Base-by-base conservation (phyloP, 1,140 invertebrate species). In the Aphidius gifuensis region DNA sequence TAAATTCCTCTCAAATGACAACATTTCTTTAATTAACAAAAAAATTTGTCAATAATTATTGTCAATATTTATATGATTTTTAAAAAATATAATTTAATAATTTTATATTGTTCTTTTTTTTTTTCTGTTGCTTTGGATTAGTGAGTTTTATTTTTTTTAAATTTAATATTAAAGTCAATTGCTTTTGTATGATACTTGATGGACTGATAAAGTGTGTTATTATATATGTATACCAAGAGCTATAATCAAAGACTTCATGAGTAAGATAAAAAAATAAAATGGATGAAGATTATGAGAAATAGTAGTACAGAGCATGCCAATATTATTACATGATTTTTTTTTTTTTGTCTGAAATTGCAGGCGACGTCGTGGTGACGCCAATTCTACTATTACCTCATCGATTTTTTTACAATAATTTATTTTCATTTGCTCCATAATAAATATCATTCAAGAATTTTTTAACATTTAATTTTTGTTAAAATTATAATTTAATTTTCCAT, bases 351-450 rank as follows among this genome's bases (percentile, higher is more conserved):
- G 44, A 50, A 67, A 66, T 64, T 61, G 66, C 67, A 32, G 66
- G 59, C 68, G 46, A 32, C 48, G 9, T 48, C 51, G 21, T 5
- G 56, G 56, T 68, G 67, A 68, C 68, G 64, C 67, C 69, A 67
- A 38, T 23, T 42, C 55, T 44, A 16, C 32, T 58, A 66, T 71
- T 66, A 69, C 67, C 66, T 71, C 68, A 69, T 58, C 69, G 62
- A 65, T 64, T 62, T 66, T 66, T 59, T 58, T 63, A 45, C 57
- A 42, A 56, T 50, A 23, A 57, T 44, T 42, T 57, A 57, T 44
- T 11, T 42, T 62, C 23, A n/a, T 48, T 63, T 63, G 64, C 64
- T 62, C 62, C 4, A 32, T 32, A 32, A 32, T 32, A 16, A 16
- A 16, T 16, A 16, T 16, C 16, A 16, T 0, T 16, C 16, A 16